Evolutionary conservation across 1,140 invertebrate species (phyloP).

Genomic region (Copidosoma floridanum): DNA sequence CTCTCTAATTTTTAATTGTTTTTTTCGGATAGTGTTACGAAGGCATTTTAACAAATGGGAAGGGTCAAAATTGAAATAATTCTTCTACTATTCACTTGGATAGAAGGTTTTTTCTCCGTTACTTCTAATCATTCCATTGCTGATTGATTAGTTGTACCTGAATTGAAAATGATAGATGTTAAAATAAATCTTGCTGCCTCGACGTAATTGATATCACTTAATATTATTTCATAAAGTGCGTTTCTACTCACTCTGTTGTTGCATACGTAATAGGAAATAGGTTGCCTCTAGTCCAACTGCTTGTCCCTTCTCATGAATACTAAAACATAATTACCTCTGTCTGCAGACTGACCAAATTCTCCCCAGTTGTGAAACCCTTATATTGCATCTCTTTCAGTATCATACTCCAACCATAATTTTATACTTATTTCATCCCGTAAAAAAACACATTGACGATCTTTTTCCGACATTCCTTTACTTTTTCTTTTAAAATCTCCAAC

Average conservation of each 20-base stretch:
- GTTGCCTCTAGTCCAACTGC: too few relatives aligned
- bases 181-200: neutral
- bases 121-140: neutral
- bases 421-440: too few relatives aligned
- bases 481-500: too few relatives aligned
- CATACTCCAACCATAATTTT: neutral
- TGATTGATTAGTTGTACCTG: neutral
- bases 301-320: neutral
- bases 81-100: neutral
- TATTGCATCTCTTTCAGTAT: neutral
- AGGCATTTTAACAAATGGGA: constrained; percentile 25
- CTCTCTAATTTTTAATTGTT: neutral
- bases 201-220: neutral
- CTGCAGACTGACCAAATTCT: neutral
- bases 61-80: constrained; percentile 20
- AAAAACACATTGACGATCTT: neutral
- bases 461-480: neutral
- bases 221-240: neutral
- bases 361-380: neutral
- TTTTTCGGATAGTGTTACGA: constrained; percentile 9
- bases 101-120: neutral
- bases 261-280: neutral
- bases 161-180: neutral
- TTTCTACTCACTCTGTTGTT: neutral
- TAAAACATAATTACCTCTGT: neutral